These are phyloP conservation scores for Blastomussa wellsi DNA, from an alignment of 92 coral and sea anemone genomes.

Conservation along the genomic window DNA sequence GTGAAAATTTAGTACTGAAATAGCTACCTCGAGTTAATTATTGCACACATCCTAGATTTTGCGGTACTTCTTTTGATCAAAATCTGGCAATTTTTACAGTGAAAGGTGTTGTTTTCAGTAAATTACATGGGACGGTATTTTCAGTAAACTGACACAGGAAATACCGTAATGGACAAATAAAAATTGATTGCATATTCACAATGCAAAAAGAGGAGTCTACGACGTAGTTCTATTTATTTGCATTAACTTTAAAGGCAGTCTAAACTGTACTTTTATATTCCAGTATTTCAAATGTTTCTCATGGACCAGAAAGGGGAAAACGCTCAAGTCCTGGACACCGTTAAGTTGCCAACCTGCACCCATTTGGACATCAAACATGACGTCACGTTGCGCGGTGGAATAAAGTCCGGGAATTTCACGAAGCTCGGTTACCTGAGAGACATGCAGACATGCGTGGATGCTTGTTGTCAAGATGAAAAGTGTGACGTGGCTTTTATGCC, in stretches of 20 bases:
- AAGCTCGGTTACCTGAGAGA: constrained; percentile 94
- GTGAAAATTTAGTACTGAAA: background rate
- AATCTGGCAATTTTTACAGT: background rate
- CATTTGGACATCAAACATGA: constrained; percentile 88
- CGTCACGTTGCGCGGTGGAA: constrained; percentile 94
- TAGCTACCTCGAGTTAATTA: background rate
- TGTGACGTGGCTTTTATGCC: constrained; percentile 99
- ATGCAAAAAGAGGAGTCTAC: no score
- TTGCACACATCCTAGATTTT: background rate
- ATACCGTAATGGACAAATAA: no score
- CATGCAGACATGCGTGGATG: constrained; percentile 99
- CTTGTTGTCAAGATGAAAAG: constrained; percentile 89
- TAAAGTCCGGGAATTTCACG: constrained; percentile 92
- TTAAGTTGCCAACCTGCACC: constrained; percentile 97
- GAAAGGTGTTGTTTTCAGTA: no score
- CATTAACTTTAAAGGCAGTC: no score
- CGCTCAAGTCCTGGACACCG: constrained; percentile 95
- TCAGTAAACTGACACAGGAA: no score
- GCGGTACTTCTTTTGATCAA: background rate
- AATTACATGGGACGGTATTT: no score
- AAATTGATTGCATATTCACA: no score
- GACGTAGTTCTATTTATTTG: no score
- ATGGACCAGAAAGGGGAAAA: constrained; percentile 93
- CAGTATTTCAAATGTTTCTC: constrained; percentile 94
- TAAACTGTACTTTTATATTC: background rate